Evolutionary conservation across 2,113 vertebrate genomes (phyloP).

Genomic region (Lycaon pictus): DNA sequence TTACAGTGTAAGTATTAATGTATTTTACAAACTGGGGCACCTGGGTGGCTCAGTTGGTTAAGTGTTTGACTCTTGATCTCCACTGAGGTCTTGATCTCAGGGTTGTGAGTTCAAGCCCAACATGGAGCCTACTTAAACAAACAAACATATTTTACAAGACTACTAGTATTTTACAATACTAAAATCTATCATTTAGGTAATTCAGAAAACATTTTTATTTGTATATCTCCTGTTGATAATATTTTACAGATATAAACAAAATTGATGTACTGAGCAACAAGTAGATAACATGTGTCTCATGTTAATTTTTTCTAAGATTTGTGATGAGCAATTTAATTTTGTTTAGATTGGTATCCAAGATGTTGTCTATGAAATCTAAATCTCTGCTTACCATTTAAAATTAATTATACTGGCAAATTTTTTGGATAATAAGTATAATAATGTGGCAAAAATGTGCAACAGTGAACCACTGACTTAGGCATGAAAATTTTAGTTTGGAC

Average conservation of each 20-base stretch:
- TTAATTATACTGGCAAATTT: background rate
- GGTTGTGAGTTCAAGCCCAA: background rate
- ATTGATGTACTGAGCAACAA: background rate
- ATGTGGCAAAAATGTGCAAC: background rate
- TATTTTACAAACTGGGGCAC: background rate
- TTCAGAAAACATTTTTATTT: conserved; percentile 14
- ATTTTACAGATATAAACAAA: conserved; percentile 48
- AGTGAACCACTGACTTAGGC: background rate
- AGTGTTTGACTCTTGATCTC: background rate
- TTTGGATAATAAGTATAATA: background rate
- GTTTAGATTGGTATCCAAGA: background rate
- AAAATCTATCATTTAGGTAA: conserved; percentile 40
- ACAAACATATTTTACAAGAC: background rate
- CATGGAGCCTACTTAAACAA: background rate
- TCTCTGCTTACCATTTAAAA: conserved; percentile 49
- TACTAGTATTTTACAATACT: background rate
- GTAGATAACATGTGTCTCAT: background rate
- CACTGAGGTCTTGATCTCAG: background rate
- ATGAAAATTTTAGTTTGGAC: conserved; percentile 28
- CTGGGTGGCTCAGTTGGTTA: background rate
- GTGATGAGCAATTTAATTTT: conserved; percentile 15
- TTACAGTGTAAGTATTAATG: background rate
- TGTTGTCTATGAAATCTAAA: background rate
- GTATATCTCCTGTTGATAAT: background rate
- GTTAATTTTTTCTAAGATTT: conserved; percentile 21